Evolutionary conservation across 1,140 invertebrate species (phyloP).

Genomic region (Orussus abietinus): DNA sequence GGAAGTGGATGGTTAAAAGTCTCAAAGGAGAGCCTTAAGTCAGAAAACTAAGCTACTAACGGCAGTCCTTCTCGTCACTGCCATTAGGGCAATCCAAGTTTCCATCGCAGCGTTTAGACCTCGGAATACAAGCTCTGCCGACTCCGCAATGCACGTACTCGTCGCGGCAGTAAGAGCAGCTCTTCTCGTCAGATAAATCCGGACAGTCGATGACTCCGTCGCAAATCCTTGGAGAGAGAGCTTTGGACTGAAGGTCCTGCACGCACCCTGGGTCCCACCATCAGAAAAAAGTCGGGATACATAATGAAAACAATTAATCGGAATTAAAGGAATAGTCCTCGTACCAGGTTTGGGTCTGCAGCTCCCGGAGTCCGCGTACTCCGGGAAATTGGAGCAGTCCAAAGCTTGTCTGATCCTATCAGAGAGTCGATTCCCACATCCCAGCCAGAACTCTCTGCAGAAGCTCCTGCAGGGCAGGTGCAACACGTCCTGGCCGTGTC

Average conservation of each 20-base stretch:
- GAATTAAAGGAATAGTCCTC: slow-evolving; percentile 5
- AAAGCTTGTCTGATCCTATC: slow-evolving; percentile 66
- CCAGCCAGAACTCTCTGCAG: slow-evolving; percentile 78
- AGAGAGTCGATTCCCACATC: slow-evolving; percentile 73
- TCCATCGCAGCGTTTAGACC: slow-evolving; percentile 73
- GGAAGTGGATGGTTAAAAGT: slow-evolving; percentile 9
- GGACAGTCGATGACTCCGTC: slow-evolving; percentile 84
- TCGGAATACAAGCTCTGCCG: slow-evolving; percentile 68
- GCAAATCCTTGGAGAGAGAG: slow-evolving; percentile 71
- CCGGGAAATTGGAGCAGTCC: slow-evolving; percentile 77
- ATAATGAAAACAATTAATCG: slow-evolving; percentile 8
- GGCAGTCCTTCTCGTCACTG: slow-evolving; percentile 79
- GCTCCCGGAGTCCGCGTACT: slow-evolving; percentile 67
- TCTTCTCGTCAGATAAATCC: slow-evolving; percentile 75
- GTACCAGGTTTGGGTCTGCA: slow-evolving; percentile 74
- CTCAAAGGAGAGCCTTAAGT: background rate
- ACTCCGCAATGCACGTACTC: slow-evolving; percentile 73
- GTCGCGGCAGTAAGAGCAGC: slow-evolving; percentile 71
- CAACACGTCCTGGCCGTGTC: slow-evolving; percentile 54
- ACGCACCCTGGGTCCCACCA: slow-evolving; percentile 72
- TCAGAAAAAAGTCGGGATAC: slow-evolving; percentile 16
- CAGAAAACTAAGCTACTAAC: slow-evolving; percentile 58
- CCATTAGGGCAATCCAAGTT: slow-evolving; percentile 79
- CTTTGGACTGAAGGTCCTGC: slow-evolving; percentile 65
- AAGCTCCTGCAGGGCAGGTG: slow-evolving; percentile 76